Percentiles rank a stretch among this genome's conserved stretches.
These are phyloP conservation scores for Drosophila melanica DNA, from an alignment of 1,140 invertebrate genomes.

Conservation along the genomic window DNA sequence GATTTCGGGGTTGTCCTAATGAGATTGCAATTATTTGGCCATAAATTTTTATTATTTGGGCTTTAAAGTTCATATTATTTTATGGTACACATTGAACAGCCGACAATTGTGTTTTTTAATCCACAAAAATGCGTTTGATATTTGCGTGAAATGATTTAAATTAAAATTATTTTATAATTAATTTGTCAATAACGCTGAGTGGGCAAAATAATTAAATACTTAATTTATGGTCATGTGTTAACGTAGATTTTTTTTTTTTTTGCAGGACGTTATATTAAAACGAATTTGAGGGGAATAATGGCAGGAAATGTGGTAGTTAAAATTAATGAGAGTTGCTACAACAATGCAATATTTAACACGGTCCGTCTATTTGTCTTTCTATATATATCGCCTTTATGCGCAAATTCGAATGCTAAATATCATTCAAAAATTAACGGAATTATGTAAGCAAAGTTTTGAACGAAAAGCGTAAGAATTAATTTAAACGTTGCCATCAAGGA, in stretches of 20 bases:
- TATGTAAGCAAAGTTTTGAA: too few species aligned
- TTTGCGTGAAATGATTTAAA: slow-evolving; percentile 66
- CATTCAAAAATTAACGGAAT: too few species aligned
- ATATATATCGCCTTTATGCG: too few species aligned
- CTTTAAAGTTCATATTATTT: slow-evolving; percentile 78
- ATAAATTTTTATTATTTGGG: slow-evolving; percentile 82
- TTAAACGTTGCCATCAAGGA: slow-evolving; percentile 4
- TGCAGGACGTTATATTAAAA: background rate
- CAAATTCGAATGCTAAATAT: too few species aligned
- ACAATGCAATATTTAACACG: background rate
- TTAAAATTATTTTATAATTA: slow-evolving; percentile 80
- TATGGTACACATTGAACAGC: slow-evolving; percentile 55
- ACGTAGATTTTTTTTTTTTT: slow-evolving; percentile 16
- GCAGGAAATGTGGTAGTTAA: background rate
- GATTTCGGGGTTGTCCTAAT: slow-evolving; percentile 73
- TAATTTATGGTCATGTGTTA: slow-evolving; percentile 53
- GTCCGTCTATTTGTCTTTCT: too few species aligned
- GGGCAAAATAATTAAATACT: slow-evolving; percentile 74
- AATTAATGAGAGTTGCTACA: background rate
- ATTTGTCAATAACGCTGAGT: slow-evolving; percentile 61
- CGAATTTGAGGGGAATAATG: background rate
- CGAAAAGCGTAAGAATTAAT: slow-evolving; percentile 3
- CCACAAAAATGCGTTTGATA: slow-evolving; percentile 37
- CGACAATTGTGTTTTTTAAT: slow-evolving; percentile 29
- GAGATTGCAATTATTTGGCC: slow-evolving; percentile 83